phyloP scores from a whole-genome alignment of 2,797 vertebrate species.

The Balearica regulorum region DNA sequence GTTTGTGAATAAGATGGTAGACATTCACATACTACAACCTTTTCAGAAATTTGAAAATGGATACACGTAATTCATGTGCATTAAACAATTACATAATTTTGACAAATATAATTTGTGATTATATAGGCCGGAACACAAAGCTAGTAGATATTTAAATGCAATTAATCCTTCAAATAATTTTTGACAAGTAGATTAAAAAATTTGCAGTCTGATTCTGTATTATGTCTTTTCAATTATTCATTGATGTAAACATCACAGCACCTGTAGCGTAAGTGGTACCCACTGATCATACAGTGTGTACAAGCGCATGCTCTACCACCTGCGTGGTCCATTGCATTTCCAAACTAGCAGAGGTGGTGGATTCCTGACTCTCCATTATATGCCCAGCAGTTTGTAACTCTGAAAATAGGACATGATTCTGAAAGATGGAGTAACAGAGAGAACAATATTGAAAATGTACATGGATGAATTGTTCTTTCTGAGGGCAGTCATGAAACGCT shows the following conservation, averaged over 20 bases:
- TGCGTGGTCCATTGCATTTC: background rate
- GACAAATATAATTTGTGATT: background rate
- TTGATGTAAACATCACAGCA: background rate
- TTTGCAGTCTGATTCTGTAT: background rate
- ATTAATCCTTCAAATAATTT: background rate
- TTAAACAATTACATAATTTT: background rate
- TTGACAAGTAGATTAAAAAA: background rate
- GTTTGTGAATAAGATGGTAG: background rate
- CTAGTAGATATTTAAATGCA: accelerated
- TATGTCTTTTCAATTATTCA: background rate
- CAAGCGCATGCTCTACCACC: accelerated
- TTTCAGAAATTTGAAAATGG: background rate
- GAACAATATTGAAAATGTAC: background rate
- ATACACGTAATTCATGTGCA: accelerated
- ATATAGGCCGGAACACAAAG: accelerated
- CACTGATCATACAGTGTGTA: accelerated
- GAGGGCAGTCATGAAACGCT: background rate
- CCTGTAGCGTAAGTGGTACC: background rate
- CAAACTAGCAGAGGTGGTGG: background rate
- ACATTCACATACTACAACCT: accelerated
- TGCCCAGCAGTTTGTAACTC: background rate
- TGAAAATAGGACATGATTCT: background rate
- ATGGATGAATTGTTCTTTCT: background rate
- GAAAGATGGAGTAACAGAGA: background rate
- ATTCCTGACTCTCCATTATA: background rate